Evolutionary conservation across 2,113 vertebrate species (phyloP).

Genomic region (Equus przewalskii): DNA sequence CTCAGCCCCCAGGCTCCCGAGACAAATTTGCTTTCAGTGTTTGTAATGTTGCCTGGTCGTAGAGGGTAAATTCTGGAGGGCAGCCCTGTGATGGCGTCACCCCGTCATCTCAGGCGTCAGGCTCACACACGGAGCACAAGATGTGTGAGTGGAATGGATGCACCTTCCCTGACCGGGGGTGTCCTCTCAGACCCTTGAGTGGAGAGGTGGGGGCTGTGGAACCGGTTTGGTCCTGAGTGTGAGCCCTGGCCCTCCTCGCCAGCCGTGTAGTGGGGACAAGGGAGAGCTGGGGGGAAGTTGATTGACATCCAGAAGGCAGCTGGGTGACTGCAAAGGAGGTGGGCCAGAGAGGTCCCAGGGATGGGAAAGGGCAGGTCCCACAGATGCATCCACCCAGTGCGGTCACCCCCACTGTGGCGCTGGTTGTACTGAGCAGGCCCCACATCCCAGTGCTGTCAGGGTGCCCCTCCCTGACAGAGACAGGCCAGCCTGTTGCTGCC

Average conservation of each 20-base stretch:
- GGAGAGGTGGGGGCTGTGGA: background rate
- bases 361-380: background rate
- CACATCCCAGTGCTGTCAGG: rapidly evolving
- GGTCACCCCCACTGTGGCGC: rapidly evolving
- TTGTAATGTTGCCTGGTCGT: background rate
- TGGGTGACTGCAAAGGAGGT: background rate
- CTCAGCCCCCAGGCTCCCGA: background rate
- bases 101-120: rapidly evolving
- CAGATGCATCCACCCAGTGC: rapidly evolving
- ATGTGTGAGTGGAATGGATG: background rate
- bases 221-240: background rate
- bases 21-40: background rate
- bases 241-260: background rate
- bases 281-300: rapidly evolving
- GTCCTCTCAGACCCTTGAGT: background rate
- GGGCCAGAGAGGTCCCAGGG: rapidly evolving
- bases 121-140: rapidly evolving
- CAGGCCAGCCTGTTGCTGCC: background rate
- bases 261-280: background rate
- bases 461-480: background rate
- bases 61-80: background rate
- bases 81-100: rapidly evolving
- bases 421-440: background rate
- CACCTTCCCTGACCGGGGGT: no score
- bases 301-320: background rate